A percentile compares a stretch with the other conserved stretches of the same genome.
Conservation (phyloP, 1,140 invertebrate genomes). For the Pogonognathellus flavescens region DNA sequence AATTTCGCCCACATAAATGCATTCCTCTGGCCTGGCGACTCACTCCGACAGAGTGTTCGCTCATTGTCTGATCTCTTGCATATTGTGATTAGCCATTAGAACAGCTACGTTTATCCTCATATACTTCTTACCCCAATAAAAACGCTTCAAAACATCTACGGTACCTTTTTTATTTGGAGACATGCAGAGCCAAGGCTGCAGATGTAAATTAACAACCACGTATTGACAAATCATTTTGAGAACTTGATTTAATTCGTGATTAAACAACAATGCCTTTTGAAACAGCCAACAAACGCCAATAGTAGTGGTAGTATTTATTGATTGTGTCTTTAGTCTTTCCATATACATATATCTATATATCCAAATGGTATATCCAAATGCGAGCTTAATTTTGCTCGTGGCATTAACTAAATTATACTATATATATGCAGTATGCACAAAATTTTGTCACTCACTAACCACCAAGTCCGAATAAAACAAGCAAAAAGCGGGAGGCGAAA, state of each 20-base stretch:
- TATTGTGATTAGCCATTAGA: slow-evolving; percentile 50
- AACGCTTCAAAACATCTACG: slow-evolving; percentile 37
- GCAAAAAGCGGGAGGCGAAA: no score
- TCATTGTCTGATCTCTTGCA: slow-evolving; percentile 35
- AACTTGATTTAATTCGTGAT: slow-evolving; percentile 45
- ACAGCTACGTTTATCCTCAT: slow-evolving; percentile 30
- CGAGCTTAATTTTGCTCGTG: no score
- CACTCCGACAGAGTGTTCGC: slow-evolving; percentile 42
- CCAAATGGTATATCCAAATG: no score
- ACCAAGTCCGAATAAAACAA: no score
- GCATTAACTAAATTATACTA: no score
- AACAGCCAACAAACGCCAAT: no score
- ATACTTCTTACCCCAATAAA: slow-evolving; percentile 28
- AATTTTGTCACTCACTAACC: no score
- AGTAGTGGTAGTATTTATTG: no score
- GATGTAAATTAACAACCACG: slow-evolving; percentile 42
- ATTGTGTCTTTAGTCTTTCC: no score
- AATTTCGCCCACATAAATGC: slow-evolving; percentile 49
- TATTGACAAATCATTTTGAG: slow-evolving; percentile 32
- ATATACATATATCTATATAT: no score
- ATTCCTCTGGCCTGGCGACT: slow-evolving; percentile 42
- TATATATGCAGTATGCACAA: no score
- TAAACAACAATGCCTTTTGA: neutral
- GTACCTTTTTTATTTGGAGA: slow-evolving; percentile 35
- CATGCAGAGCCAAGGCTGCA: slow-evolving; percentile 40